phyloP scores from a whole-genome alignment of 2,113 vertebrate genomes.

The Alces alces region DNA sequence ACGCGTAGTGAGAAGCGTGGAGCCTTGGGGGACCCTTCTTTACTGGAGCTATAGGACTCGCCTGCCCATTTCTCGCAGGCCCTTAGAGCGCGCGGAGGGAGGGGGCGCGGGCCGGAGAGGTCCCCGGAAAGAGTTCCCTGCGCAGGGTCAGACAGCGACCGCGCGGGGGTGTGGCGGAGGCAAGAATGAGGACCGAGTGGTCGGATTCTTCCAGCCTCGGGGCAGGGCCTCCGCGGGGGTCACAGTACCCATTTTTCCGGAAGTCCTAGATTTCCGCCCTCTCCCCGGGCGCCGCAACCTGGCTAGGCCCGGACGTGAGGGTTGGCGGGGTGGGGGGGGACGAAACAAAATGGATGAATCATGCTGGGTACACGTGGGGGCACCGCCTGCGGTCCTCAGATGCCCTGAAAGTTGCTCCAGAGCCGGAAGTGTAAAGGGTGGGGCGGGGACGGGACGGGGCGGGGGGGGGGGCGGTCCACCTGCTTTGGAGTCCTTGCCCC shows the following conservation, averaged over 20 bases:
- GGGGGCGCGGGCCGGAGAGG: not conserved
- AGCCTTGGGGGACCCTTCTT: not conserved
- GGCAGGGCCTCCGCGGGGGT: not conserved
- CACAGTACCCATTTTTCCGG: not conserved
- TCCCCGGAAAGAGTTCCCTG: no score
- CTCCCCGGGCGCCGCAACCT: not conserved
- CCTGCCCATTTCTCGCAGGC: not conserved
- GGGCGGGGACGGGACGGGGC: no score
- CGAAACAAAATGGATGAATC: no score
- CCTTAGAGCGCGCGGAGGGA: not conserved
- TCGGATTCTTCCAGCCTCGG: not conserved
- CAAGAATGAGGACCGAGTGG: fast-evolving
- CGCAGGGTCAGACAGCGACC: no score
- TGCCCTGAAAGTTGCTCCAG: not conserved
- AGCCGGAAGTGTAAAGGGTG: fast-evolving
- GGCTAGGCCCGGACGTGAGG: not conserved
- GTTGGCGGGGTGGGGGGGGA: not conserved
- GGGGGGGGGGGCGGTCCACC: not conserved
- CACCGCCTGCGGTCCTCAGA: not conserved
- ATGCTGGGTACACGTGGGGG: not conserved
- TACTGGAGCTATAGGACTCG: not conserved
- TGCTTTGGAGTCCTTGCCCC: not conserved
- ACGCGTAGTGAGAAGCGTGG: not conserved
- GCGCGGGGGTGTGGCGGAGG: not conserved
- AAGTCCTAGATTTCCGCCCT: not conserved